Evolutionary conservation across 2,888 invertebrate species (phyloP), one percentile per base, ranked within the genome.

Genomic region (Cephus runcator): DNA sequence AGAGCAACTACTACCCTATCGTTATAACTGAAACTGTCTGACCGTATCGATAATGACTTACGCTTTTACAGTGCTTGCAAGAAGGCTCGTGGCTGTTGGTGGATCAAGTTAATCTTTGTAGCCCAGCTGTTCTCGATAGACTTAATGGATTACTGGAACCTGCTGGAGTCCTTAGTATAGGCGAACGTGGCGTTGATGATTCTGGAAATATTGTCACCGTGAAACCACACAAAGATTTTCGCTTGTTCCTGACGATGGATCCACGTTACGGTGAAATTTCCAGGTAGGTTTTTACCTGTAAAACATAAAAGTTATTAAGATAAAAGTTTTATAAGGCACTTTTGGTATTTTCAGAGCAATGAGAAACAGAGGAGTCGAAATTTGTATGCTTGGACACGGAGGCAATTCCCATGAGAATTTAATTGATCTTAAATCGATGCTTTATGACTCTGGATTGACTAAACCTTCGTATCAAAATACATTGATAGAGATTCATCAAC

Each of bases 331-430:
- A 11, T 30, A 23, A 75, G 69, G 6, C 15, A 12, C 33, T 68
- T 76, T 74, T 82, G 81, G 80, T 83, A 78, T 80, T 91, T 92
- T 77, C 88, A 94, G 97, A 85, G 99, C 99, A 0, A 99, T 99
- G 99, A 94, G 99, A 80, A 99, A 99, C 92, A 94, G 99, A 87
- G 98, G 99, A 4, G 95, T 99, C 0, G 99, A 99, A 93, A 95
- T 99, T 85, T 96, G 92, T 88, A 89, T 96, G 78, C 88, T 92
- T 31, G 90, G 91, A 73, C 88, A 90, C 23, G 87, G 85, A 11
- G 90, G 85, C 11, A 34, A 81, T 40, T 69, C 82, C 4, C 75
- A 79, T 11, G 84, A 87, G 69, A 83, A 88, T 68, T 80, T 86
- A 69, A 87, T 92, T 34, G 95, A 95, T 86, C 88, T 93, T 79